Base-by-base conservation (phyloP, 64 coral and sea anemone species). In the Porites australiensis region DNA sequence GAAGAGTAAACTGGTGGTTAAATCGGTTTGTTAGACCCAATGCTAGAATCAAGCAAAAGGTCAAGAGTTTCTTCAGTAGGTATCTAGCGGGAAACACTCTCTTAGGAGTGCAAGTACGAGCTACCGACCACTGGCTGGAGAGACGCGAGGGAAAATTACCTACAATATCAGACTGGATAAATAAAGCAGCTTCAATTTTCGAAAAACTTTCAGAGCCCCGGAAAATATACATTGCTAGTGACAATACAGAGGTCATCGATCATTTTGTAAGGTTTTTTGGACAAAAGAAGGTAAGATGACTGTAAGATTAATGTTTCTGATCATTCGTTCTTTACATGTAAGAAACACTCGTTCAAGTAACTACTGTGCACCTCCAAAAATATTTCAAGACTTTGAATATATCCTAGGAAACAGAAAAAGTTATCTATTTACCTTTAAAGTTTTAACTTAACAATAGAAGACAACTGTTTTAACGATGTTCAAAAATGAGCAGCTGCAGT, bases 151-250 rank as follows among this genome's bases (percentile, higher is more conserved):
- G 61, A 9, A 57, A 83, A 74, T 76, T 96, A 59, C 67, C 86
- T 2, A 8, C 54, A 58, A 58, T 96, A 54, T 64, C 8, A 47
- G 50, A 59, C 18, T 96, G 94, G 94, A 49, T 83, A 5, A 50
- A 74, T 68, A 81, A 89, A 53, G 94, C 94, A 7, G 23, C 51
- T 60, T 73, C 13, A 11, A 64, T 92, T 51, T 81, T 88, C 21
- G n/a, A 82, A 8, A 82, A 57, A 48, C 55, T 96, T 6, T 68
- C 64, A 15, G 21, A 68, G 51, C 94, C 94, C 55, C 92, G 75
- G 46, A 96, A 92, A 82, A 92, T 96, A 3, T 96, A 88, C 55
- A 65, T 96, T 88, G 89, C 94, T 13, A 96, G 94, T 74, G 94
- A 96, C 83, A 96, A 92, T 47, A 74, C 55, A 77, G 89, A 96